These are phyloP conservation scores for Kudoa iwatai DNA, from an alignment of 30 jellyfish, hydroid and myxozoan species.

Conservation along the genomic window DNA sequence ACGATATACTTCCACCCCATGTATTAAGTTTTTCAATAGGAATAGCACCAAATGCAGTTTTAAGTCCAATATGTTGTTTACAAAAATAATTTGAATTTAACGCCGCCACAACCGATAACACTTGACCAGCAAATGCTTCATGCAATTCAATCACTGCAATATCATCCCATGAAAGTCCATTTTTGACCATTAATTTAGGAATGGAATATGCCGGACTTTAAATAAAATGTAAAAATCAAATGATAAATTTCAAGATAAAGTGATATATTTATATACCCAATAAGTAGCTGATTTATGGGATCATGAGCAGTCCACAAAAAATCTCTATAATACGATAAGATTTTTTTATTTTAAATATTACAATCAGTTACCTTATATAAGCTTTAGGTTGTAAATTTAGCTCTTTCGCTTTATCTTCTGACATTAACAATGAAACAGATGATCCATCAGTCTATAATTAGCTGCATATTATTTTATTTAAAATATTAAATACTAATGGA, in stretches of 20 bases:
- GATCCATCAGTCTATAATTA: constrained; percentile 73
- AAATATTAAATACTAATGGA: constrained; percentile 7
- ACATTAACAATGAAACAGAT: constrained; percentile 58
- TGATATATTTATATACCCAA: constrained; percentile 14
- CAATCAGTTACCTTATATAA: constrained; percentile 14
- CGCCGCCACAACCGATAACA: neutral
- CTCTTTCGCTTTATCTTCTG: constrained; percentile 50
- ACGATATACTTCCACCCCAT: constrained; percentile 94
- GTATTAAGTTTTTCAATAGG: constrained; percentile 26
- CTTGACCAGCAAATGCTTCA: constrained; percentile 61
- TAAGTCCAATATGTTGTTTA: too few relatives aligned
- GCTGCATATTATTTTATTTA: neutral
- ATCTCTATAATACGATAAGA: constrained; percentile 5
- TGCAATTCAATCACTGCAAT: constrained; percentile 59
- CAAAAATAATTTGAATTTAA: too few relatives aligned
- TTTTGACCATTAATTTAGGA: constrained; percentile 20
- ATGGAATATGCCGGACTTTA: too few relatives aligned
- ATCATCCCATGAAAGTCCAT: constrained; percentile 22
- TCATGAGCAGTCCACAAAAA: constrained; percentile 42
- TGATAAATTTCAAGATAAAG: neutral
- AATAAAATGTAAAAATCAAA: neutral
- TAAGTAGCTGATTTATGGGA: constrained; percentile 51
- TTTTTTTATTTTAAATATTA: neutral
- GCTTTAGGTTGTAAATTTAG: constrained; percentile 68
- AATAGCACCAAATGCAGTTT: too few relatives aligned